Base-by-base conservation (phyloP, 2,113 vertebrate genomes). In the Silurus asotus region DNA sequence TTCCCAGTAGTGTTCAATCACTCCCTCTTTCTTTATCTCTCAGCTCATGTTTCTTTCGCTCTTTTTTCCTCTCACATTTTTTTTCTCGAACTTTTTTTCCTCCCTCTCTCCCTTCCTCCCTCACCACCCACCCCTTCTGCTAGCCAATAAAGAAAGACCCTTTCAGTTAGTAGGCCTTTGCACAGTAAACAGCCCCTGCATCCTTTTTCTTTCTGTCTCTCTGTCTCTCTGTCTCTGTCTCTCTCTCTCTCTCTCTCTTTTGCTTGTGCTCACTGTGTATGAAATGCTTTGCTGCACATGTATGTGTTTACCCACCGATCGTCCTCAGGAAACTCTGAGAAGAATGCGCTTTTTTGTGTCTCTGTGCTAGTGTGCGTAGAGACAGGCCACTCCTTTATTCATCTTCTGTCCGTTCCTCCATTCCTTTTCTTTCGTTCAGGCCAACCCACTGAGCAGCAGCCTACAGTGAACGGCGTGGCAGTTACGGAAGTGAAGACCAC, bases 401-500 rank as follows among this genome's bases (percentile, higher is more conserved):
- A 11, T 45, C 17, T 79, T 58, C 65, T 53, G 11, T 65, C 65
- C 83, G 37, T 25, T 79, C 49, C 20, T 62, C 55, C 37, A 23
- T 74, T 81, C 67, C 53, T 65, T 15, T 84, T n/a, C 13, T 55
- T 67, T 20, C 65, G 20, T 45, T 25, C 65, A 77, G 80, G 72
- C 75, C 72, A 84, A 83, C 28, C 51, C 81, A 28, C 64, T 58
- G 45, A 76, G 67, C 81, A 74, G 56, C 37, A 59, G n/a, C 75
- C 75, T n/a, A 59, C 58, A 59, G 82, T 55, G 15, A 59, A 45
- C 11, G 9, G 4, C 11, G 28, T 77, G 51, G 25, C 59, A 13
- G 85, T 55, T 65, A 37, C 19, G 59, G 79, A 75, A 86, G 80
- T 77, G 59, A 72, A 81, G 85, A 70, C 59, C 17, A 48, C 82